A percentile compares a stretch with the other conserved stretches of the same genome.
phyloP scores from a whole-genome alignment of 1,140 invertebrate species.

The Scaptomyza graminum region DNA sequence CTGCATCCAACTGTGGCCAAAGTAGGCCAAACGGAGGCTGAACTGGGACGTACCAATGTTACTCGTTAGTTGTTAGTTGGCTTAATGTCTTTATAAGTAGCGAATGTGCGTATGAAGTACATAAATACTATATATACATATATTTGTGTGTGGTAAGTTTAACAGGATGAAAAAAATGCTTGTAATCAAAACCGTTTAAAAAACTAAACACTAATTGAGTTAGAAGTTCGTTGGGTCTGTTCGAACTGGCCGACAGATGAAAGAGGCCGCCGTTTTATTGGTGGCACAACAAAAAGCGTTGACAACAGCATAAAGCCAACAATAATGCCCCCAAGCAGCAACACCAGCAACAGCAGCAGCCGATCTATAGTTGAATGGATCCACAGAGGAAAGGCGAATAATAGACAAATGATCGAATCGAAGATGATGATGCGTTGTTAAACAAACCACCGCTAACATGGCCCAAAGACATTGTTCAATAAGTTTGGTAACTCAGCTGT shows the following conservation, averaged over 20 bases:
- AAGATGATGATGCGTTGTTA: conserved; percentile 51
- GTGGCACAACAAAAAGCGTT: conserved; percentile 81
- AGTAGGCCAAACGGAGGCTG: conserved; percentile 35
- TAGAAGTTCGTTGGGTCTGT: conserved; percentile 72
- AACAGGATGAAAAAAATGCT: conserved; percentile 57
- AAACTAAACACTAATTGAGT: conserved; percentile 79
- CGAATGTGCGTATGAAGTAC: conserved; percentile 15
- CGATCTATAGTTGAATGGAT: conserved; percentile 54
- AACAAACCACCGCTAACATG: conserved; percentile 70
- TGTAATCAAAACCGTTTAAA: conserved; percentile 83
- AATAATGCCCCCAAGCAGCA: conserved; percentile 50
- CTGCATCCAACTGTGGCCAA: conserved; percentile 56
- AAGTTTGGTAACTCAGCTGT: conserved; percentile 66
- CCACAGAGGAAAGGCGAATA: neutral
- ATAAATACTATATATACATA: neutral
- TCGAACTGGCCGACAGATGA: conserved; percentile 72
- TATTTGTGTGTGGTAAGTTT: conserved; percentile 7
- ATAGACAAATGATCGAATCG: conserved; percentile 28
- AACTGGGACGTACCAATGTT: conserved; percentile 31
- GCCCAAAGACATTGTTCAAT: conserved; percentile 71
- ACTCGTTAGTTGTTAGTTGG: conserved; percentile 41
- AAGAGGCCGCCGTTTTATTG: conserved; percentile 67
- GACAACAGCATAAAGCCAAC: conserved; percentile 78
- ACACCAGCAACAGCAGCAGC: conserved; percentile 33
- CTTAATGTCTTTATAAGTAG: conserved; percentile 81